Base-by-base conservation (phyloP, 2,113 vertebrate species). In the Coptodon rendalli region DNA sequence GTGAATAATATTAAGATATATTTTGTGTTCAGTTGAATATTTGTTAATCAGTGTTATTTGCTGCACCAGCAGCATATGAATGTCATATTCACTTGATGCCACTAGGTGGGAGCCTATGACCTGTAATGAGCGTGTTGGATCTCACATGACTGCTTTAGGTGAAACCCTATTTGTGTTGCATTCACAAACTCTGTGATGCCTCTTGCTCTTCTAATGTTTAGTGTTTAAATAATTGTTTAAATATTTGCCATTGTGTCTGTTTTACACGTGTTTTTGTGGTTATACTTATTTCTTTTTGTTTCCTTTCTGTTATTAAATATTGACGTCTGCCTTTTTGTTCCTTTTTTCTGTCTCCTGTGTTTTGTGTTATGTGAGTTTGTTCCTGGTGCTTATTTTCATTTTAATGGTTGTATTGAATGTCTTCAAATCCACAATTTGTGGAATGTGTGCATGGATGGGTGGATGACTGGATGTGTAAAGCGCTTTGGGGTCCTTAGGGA, bases 231-330 rank as follows among this genome's bases (percentile, higher is more conserved):
- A 34, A 61, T 34, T 63, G 29, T 63, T 34, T 34, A 63, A 34
- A 63, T 63, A 63, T 11, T 34, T 34, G 29, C 16, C 59, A 66
- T 66, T 9, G 31, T 63, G 31, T 63, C 17, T n/a, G 59, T 63
- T 63, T 63, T 63, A 0, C 31, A 0, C 19, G 31, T 36, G 59
- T 36, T 63, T 63, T 9, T 63, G 59, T 63, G 9, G 59, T 63
- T 63, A 36, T 63, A 31, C 31, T n/a, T 63, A n/a, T 63, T 63
- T 63, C 29, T 63, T 63, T 63, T 63, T 63, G 29, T 63, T 63
- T 63, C 59, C 17, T 63, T 63, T 63, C 6, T 36, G 59, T 63
- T 63, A n/a, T 63, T n/a, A 1, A 63, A 63, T 63, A 36, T 36
- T 36, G 1, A 66, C 2, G 10, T 36, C 17, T 66, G 61, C 17